Base-by-base conservation (phyloP, 2,888 invertebrate species). In the Erebia aethiops region DNA sequence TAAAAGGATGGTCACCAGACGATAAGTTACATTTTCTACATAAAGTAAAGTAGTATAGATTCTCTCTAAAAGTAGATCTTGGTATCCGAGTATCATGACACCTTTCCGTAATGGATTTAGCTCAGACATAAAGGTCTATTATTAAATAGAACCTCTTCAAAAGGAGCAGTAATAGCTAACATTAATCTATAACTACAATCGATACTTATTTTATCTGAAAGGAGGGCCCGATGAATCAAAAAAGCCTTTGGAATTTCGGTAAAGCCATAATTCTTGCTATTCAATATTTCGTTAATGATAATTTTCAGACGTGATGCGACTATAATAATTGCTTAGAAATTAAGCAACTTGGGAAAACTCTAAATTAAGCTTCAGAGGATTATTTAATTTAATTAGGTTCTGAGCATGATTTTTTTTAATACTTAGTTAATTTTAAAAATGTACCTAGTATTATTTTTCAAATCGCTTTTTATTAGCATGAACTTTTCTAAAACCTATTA, bases 251-350 rank as follows among this genome's bases (percentile, higher is more conserved):
- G 62, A 72, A 60, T 71, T 67, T 62, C 26, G 56, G 54, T 1
- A 49, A 16, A 67, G 61, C 41, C 21, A 71, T 71, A 73, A 71
- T 71, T 74, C 71, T 67, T 56, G 41, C 52, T 54, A 71, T 61
- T 51, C 67, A 74, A 74, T 74, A 71, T 67, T 58, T 62, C 21
- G 51, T 64, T 70, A 72, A 74, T 68, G 72, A 72, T 49, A 66
- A 66, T 66, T 70, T 68, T 62, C 65, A 26, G 60, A 65, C 69
- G 60, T 69, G 70, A 70, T 66, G 63, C 49, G 68, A 58, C 16
- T 52, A 52, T 16, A 67, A 68, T 72, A 71, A 71, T 73, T 64
- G 71, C 63, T 71, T 67, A 60, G 35, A 46, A 66, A 74, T 68
- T 70, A 70, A 67, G 21, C 57, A 52, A 61, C 51, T 21, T 14